Evolutionary conservation across 2,797 vertebrate genomes (phyloP).

Genomic region (Menidia menidia): DNA sequence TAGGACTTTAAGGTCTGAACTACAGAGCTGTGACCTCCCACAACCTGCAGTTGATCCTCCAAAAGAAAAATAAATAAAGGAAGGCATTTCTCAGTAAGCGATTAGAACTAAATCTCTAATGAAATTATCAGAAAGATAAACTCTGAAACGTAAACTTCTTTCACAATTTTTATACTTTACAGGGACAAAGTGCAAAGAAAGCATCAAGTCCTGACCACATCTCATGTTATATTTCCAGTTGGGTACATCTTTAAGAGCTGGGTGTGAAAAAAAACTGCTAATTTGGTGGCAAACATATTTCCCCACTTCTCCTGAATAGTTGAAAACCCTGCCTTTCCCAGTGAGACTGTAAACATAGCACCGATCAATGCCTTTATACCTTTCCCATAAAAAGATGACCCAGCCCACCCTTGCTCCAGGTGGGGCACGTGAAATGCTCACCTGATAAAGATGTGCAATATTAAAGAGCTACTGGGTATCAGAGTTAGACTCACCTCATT

Average conservation of each 20-base stretch:
- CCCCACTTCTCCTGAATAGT: not conserved
- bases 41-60: not conserved
- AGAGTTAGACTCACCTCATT: not conserved
- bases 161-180: no score
- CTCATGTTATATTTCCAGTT: no score
- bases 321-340: not conserved
- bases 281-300: not conserved
- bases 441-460: rapidly evolving
- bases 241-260: not conserved
- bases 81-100: not conserved
- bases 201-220: no score
- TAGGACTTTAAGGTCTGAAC: not conserved
- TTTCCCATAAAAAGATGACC: not conserved
- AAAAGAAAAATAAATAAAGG: not conserved
- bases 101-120: not conserved
- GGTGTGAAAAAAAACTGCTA: not conserved
- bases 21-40: not conserved
- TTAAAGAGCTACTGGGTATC: not conserved
- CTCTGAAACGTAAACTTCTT: not conserved
- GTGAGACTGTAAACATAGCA: not conserved
- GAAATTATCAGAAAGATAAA: not conserved
- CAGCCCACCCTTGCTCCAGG: rapidly evolving
- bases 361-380: not conserved
- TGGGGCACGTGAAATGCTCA: not conserved
- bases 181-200: no score